phyloP scores from a whole-genome alignment of 2,113 vertebrate species.

The Stercorarius parasiticus region DNA sequence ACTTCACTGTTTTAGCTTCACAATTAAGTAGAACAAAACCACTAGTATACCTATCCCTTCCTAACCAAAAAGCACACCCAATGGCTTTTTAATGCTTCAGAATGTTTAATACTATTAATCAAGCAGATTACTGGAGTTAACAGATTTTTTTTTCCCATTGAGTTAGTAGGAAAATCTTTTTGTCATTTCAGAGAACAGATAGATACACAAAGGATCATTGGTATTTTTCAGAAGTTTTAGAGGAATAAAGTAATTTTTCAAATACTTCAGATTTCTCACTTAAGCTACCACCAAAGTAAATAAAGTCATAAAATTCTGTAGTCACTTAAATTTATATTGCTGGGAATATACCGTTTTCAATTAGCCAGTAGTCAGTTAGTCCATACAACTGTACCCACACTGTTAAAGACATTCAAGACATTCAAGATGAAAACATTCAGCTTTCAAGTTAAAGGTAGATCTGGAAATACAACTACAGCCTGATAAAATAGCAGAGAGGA shows the following conservation, averaged over 20 bases:
- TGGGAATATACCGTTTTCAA: background rate
- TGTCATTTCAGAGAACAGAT: background rate
- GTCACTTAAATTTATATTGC: background rate
- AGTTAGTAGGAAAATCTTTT: background rate
- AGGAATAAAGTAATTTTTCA: background rate
- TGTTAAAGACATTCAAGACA: background rate
- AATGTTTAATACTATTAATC: background rate
- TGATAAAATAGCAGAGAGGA: background rate
- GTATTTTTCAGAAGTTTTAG: background rate
- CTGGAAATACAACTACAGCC: background rate
- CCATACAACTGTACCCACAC: background rate
- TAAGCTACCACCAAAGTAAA: background rate
- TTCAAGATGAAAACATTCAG: background rate
- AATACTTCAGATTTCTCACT: background rate
- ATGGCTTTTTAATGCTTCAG: background rate
- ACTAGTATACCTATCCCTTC: background rate
- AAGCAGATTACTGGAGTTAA: background rate
- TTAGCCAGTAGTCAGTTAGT: background rate
- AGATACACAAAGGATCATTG: background rate
- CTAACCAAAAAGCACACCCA: background rate
- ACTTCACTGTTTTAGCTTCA: background rate
- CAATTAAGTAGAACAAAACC: background rate
- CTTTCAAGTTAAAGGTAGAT: background rate
- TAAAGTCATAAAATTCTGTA: background rate
- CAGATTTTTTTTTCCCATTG: background rate